phyloP scores from a whole-genome alignment of 2,797 vertebrate species.

The Acestrorhynchus altus region DNA sequence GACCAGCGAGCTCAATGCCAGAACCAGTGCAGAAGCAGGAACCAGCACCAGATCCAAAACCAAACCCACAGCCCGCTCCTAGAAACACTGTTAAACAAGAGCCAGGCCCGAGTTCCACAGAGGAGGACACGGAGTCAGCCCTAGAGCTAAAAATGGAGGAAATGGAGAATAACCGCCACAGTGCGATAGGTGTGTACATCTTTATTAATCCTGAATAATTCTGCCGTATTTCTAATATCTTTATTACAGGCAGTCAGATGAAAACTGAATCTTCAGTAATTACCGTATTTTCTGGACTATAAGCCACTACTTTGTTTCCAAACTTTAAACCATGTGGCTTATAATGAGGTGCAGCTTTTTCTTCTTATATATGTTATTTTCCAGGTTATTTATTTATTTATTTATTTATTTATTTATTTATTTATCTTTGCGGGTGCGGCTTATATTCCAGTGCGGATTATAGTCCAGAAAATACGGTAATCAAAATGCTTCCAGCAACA shows the following conservation, averaged over 20 bases:
- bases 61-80: slow-evolving; percentile 45
- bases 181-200: slow-evolving; percentile 84
- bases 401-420: too few relatives aligned
- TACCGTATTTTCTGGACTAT: too few relatives aligned
- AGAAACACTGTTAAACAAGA: slow-evolving; percentile 35
- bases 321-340: too few relatives aligned
- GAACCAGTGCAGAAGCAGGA: background rate
- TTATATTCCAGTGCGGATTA: too few relatives aligned
- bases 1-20: slow-evolving; percentile 21
- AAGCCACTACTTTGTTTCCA: too few relatives aligned
- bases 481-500: too few relatives aligned
- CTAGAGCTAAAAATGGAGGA: slow-evolving; percentile 83
- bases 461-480: too few relatives aligned
- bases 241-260: background rate
- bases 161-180: slow-evolving; percentile 86
- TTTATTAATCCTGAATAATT: background rate
- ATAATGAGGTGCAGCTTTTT: too few relatives aligned
- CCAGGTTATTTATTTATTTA: too few relatives aligned
- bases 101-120: slow-evolving; percentile 46
- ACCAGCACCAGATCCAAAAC: slow-evolving; percentile 28
- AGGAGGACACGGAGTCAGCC: slow-evolving; percentile 66
- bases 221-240: background rate
- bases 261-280: too few relatives aligned
- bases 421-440: too few relatives aligned
- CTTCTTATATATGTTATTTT: too few relatives aligned